Base-by-base conservation (phyloP, 1,140 invertebrate species). In the Patella vulgata region DNA sequence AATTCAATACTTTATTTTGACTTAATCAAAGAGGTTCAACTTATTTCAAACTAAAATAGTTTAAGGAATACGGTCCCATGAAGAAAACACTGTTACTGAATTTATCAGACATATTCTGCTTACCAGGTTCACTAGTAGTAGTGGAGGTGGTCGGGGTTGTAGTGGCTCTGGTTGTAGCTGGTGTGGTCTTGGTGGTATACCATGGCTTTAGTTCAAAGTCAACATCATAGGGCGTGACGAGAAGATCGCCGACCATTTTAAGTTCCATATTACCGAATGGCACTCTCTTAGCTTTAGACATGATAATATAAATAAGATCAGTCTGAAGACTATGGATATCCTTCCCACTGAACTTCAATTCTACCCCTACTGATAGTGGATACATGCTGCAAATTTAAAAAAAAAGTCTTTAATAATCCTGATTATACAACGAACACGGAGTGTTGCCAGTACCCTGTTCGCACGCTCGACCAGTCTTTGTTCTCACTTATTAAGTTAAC, bases 161-260 rank as follows among this genome's bases (percentile, higher is more conserved):
- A 8, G 33, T 36, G 33, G 33, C 33, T 36, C 33, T 36, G 33
- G 33, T 36, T 36, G 33, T 36, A 8, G 33, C 6, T 51, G 46
- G 21, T 27, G 47, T 33, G 9, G 36, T 33, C 4, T n/a, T 25
- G 1, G 47, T 39, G n/a, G 17, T 2, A 9, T 42, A 51, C 27
- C 40, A 33, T 36, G 58, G 58, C 23, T 48, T 42, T 6, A 59
- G 58, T 19, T 59, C 46, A 39, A 25, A 28, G n/a, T 31, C 30
- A 19, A 39, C 23, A 2, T 25, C 47, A 31, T 21, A 59, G 17
- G 58, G 58, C 46, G 58, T 51, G n/a, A 59, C 36, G 28, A 52
- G 39, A 23, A 59, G 33, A n/a, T 33, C 3, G 47, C 58, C 58
- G 42, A 59, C 42, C 58, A 59, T 50, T 39, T 59, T 59, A 47